Conservation (phyloP, 2,113 vertebrate genomes). For the Tupaia chinensis region DNA sequence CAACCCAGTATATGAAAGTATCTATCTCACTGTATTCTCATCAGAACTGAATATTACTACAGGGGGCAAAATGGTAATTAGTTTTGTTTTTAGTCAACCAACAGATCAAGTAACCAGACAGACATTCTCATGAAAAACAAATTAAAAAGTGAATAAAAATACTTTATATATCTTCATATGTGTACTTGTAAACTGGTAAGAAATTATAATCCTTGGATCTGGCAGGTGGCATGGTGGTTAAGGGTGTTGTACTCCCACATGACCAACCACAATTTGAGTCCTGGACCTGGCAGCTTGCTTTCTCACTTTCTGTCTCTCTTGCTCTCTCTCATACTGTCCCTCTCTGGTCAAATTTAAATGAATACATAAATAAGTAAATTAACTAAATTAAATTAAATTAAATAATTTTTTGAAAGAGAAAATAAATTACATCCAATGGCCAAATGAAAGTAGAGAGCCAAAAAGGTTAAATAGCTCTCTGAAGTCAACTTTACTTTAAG, state of each 20-base stretch:
- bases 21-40: not conserved
- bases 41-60: not conserved
- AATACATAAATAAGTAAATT: too few relatives aligned
- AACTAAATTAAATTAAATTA: too few relatives aligned
- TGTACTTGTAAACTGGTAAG: not conserved
- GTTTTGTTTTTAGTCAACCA: slow-evolving; percentile 37
- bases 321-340: too few relatives aligned
- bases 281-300: too few relatives aligned
- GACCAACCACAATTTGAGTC: too few relatives aligned
- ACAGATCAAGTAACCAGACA: not conserved
- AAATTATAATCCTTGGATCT: not conserved
- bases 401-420: too few relatives aligned
- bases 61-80: not conserved
- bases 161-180: not conserved
- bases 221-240: too few relatives aligned
- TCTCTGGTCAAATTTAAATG: too few relatives aligned
- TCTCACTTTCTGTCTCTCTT: too few relatives aligned
- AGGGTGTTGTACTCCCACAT: too few relatives aligned
- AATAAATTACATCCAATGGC: not conserved
- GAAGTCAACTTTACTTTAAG: not conserved
- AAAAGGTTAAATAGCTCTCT: not conserved
- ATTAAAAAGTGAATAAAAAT: not conserved
- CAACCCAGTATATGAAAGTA: not conserved
- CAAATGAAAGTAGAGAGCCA: not conserved
- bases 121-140: not conserved